These are phyloP conservation scores for Chascanopsetta lugubris DNA, from an alignment of 2,113 vertebrate species.

Conservation along the genomic window DNA sequence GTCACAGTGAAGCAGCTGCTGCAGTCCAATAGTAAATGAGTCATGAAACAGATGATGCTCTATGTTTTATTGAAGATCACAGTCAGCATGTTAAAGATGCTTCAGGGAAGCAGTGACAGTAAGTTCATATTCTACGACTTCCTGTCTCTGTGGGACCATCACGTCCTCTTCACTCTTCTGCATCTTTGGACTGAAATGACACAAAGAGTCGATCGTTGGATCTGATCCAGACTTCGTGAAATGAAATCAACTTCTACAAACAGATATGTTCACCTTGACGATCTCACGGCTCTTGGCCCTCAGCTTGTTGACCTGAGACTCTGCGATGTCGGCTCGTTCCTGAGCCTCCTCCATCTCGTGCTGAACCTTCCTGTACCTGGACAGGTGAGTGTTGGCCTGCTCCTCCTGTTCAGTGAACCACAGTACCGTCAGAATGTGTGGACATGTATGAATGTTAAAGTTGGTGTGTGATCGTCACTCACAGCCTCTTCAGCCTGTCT, in stretches of 20 bases:
- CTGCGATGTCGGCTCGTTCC: slow-evolving; percentile 85
- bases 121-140: slow-evolving; percentile 77
- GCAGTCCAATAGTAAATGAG: too few relatives aligned
- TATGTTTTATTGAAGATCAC: not conserved
- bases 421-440: slow-evolving; percentile 10
- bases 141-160: slow-evolving; percentile 30
- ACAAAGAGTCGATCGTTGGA: not conserved
- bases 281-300: slow-evolving; percentile 83
- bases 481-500: slow-evolving; percentile 81
- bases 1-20: too few relatives aligned
- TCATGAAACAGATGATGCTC: too few relatives aligned
- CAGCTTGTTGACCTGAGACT: slow-evolving; percentile 88
- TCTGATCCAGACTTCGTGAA: not conserved
- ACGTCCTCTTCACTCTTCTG: slow-evolving; percentile 60
- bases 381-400: slow-evolving; percentile 72
- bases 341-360: slow-evolving; percentile 87
- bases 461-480: slow-evolving; percentile 68
- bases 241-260: not conserved
- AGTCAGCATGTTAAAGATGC: slow-evolving; percentile 34
- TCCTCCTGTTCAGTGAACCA: slow-evolving; percentile 70
- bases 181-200: slow-evolving; percentile 73
- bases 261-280: slow-evolving; percentile 66
- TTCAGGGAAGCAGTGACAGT: slow-evolving; percentile 48
- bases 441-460: not conserved
- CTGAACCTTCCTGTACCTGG: slow-evolving; percentile 84